phyloP scores from a whole-genome alignment of 2,888 invertebrate species.

The Desoria tigrina region DNA sequence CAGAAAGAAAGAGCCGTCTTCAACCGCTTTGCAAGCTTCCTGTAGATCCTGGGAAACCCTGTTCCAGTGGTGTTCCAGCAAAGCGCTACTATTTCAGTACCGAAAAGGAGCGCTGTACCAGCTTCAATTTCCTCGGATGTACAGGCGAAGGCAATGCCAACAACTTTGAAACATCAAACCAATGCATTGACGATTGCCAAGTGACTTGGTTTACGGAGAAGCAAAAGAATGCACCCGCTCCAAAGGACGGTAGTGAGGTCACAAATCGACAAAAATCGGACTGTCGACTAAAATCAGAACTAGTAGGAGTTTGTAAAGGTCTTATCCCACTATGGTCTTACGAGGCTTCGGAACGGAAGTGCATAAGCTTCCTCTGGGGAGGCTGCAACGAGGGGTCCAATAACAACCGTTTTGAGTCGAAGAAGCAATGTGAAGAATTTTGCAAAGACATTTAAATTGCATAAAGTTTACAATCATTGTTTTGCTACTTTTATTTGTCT shows the following conservation, averaged over 20 bases:
- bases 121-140: conserved; percentile 8
- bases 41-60: background rate
- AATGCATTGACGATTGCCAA: conserved; percentile 28
- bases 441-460: background rate
- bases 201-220: conserved; percentile 20
- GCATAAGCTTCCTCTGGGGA: conserved; percentile 17
- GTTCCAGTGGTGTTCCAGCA: background rate
- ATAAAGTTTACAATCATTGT: background rate
- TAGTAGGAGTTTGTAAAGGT: conserved; percentile 16
- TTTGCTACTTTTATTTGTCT: no score
- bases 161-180: conserved; percentile 18
- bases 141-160: conserved; percentile 23
- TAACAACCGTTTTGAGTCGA: conserved; percentile 17
- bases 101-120: background rate
- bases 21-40: conserved; percentile 2
- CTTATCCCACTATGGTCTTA: conserved; percentile 25
- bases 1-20: no score
- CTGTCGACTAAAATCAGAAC: background rate
- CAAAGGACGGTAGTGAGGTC: background rate
- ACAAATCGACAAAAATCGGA: background rate
- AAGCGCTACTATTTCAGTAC: conserved; percentile 3
- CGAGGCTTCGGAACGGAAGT: background rate
- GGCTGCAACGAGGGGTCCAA: conserved; percentile 21
- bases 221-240: background rate
- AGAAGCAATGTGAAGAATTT: conserved; percentile 17